Evolutionary conservation across 2,113 vertebrate genomes (phyloP).

Genomic region (Oncorhynchus mykiss): DNA sequence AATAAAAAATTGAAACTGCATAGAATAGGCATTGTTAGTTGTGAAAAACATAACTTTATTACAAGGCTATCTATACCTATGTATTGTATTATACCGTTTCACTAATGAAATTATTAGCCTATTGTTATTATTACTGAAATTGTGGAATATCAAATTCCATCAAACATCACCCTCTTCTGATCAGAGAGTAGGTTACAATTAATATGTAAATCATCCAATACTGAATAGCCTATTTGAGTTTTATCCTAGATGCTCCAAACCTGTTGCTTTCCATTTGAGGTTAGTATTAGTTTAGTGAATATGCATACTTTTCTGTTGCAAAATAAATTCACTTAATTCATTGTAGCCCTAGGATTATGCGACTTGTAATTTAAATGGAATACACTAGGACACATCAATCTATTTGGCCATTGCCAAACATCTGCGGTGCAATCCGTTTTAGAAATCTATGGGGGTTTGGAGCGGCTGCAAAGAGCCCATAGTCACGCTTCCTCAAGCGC

Average conservation of each 20-base stretch:
- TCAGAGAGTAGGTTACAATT: too few species aligned
- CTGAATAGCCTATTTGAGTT: background rate
- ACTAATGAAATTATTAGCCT: too few species aligned
- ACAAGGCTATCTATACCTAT: too few species aligned
- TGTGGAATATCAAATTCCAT: too few species aligned
- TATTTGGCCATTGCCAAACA: conserved; percentile 45
- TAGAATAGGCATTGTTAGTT: background rate
- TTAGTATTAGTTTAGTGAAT: background rate
- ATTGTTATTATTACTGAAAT: too few species aligned
- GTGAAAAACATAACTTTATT: too few species aligned
- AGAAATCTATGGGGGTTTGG: conserved; percentile 56
- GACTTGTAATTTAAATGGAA: conserved; percentile 37
- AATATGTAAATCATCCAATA: background rate
- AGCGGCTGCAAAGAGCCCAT: background rate
- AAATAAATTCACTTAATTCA: conserved; percentile 19
- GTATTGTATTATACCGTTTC: too few species aligned
- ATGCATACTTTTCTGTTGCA: conserved; percentile 13
- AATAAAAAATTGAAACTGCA: background rate
- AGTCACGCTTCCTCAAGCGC: conserved; percentile 60
- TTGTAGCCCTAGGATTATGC: conserved; percentile 17
- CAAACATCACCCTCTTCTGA: too few species aligned
- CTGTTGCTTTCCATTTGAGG: conserved; percentile 46
- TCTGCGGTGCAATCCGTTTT: conserved; percentile 48
- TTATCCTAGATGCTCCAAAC: conserved; percentile 48
- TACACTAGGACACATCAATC: conserved; percentile 8